Base-by-base conservation (phyloP, 2,888 invertebrate genomes). In the Homarus gammarus region DNA sequence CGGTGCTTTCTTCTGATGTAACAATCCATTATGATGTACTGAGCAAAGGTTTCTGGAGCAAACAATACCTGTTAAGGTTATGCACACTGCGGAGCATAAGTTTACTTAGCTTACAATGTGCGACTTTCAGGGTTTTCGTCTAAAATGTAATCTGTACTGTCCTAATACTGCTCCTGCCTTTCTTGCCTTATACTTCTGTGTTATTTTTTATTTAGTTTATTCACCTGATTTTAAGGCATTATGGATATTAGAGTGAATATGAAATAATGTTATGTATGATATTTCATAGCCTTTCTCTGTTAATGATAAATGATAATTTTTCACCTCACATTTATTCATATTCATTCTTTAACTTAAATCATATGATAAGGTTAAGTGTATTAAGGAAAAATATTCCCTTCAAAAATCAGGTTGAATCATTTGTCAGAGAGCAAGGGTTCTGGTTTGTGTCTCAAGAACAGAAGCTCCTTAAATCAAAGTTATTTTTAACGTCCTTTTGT, bases 201-300 rank as follows among this genome's bases (percentile, higher is more conserved):
- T 64, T 22, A 40, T 81, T 72, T 82, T 64, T 49, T 79, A 36
- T 79, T 84, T 88, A 40, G 68, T 88, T 88, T 78, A 88, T 88
- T 83, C 77, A 83, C 88, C 77, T 84, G 73, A 88, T 72, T 79
- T 70, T 79, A 88, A 88, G 87, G 88, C 88, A 88, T 88, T 64
- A 83, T 88, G 75, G 82, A 83, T 88, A 88, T 68, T 77, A 83
- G 87, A 88, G 88, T 88, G 83, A 88, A 88, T 51, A 88, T 88
- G 77, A 77, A 44, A 70, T 64, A 83, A 27, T 77, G 38, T 78
- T 70, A 61, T 56, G 33, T 70, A 83, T 83, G 27, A 78, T 73
- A 33, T 61, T 61, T 68, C 33, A 85, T 64, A 78, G 77, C 61
- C 68, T 38, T 38, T 75, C 31, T 36, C 27, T 72, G 36, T 64